Conservation (phyloP, 2,888 invertebrate genomes). For the Fragum sueziense region DNA sequence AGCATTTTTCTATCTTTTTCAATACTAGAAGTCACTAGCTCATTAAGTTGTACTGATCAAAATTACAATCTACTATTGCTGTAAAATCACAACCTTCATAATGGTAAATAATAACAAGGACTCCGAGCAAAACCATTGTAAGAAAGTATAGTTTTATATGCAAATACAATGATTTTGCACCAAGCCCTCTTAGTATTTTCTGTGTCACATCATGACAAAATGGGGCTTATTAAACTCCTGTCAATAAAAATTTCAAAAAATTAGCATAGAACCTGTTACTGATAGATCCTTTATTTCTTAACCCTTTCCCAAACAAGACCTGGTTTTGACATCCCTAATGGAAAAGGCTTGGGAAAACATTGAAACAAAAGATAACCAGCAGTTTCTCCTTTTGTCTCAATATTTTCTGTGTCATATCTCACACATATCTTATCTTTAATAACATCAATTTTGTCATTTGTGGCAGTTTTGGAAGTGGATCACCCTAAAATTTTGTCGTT, state of each 20-base stretch:
- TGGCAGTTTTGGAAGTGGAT: no score
- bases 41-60: not conserved
- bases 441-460: no score
- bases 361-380: no score
- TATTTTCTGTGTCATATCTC: no score
- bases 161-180: not conserved
- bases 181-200: not conserved
- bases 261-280: not conserved
- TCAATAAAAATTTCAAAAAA: not conserved
- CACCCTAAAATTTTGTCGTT: no score
- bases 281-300: no score
- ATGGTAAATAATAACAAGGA: not conserved
- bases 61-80: not conserved
- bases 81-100: constrained; percentile 7
- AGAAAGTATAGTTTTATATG: not conserved
- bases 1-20: not conserved
- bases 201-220: not conserved
- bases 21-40: not conserved
- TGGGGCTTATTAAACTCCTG: not conserved
- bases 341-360: no score
- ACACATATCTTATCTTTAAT: no score
- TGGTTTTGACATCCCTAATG: no score
- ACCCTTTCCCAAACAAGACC: no score
- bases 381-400: no score
- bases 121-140: not conserved